Percentiles rank a stretch among this genome's conserved stretches.
Conservation (phyloP, 2,797 vertebrate species). For the Saguinus oedipus region DNA sequence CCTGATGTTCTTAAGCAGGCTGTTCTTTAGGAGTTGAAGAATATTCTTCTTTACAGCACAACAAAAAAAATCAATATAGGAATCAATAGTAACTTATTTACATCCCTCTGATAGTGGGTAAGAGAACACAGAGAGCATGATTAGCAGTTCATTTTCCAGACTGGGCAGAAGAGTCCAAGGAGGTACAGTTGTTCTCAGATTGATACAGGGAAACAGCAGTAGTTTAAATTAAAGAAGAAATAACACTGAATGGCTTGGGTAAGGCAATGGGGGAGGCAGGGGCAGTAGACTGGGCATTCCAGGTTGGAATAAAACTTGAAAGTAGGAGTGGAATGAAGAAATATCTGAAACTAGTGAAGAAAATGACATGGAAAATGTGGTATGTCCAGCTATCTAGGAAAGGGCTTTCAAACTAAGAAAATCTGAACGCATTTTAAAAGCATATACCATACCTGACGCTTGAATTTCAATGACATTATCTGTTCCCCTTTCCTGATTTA, state of each 20-base stretch:
- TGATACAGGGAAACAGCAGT: not conserved
- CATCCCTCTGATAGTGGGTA: not conserved
- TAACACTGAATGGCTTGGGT: not conserved
- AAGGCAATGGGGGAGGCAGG: not conserved
- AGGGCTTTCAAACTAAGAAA: constrained; percentile 42
- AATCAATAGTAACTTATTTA: constrained; percentile 43
- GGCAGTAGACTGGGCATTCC: not conserved
- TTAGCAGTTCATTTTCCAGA: constrained; percentile 33
- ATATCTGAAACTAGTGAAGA: constrained; percentile 52
- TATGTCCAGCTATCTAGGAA: not conserved
- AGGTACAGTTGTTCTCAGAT: not conserved
- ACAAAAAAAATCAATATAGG: not conserved
- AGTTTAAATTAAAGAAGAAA: constrained; percentile 41
- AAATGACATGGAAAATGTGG: constrained; percentile 41
- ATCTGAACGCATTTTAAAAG: constrained; percentile 30
- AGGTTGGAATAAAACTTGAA: constrained; percentile 44
- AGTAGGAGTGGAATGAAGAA: constrained; percentile 36
- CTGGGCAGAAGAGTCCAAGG: not conserved
- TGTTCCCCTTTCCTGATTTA: constrained; percentile 60
- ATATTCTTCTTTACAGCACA: constrained; percentile 4
- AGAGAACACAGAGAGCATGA: not conserved
- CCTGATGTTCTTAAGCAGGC: not conserved
- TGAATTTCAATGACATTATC: constrained; percentile 81
- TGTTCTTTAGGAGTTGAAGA: constrained; percentile 32
- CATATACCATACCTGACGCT: constrained; percentile 87